Percentiles rank a stretch among this genome's conserved stretches.
Evolutionary conservation across 2,113 vertebrate species (phyloP).

Genomic region (Xyliphius kryptos): DNA sequence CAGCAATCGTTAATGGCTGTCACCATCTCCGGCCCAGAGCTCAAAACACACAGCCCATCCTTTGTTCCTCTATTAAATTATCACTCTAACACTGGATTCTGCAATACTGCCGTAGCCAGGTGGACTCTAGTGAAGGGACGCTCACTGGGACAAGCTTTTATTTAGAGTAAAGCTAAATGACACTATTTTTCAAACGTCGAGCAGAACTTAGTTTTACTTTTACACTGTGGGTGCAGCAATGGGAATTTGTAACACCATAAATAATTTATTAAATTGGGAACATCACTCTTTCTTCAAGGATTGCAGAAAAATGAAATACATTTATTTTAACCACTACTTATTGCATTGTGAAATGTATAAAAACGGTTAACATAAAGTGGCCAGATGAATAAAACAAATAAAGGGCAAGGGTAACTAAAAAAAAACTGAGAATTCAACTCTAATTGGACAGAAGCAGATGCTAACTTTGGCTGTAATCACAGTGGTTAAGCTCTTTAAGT

Average conservation of each 20-base stretch:
- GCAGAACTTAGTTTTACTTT: neutral
- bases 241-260: too few species aligned
- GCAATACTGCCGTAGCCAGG: slow-evolving; percentile 12
- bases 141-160: neutral
- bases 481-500: slow-evolving; percentile 4
- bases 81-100: slow-evolving; percentile 12
- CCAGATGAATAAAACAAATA: neutral
- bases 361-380: too few species aligned
- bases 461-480: slow-evolving; percentile 44
- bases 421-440: slow-evolving; percentile 11
- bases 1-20: slow-evolving; percentile 18
- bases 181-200: slow-evolving; percentile 13
- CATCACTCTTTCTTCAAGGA: too few species aligned
- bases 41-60: slow-evolving; percentile 26
- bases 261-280: too few species aligned
- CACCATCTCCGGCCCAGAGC: slow-evolving; percentile 14
- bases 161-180: slow-evolving; percentile 3
- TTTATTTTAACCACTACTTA: too few species aligned
- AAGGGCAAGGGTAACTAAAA: slow-evolving; percentile 7
- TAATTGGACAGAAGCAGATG: slow-evolving; percentile 34
- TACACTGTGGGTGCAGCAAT: too few species aligned
- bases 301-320: too few species aligned
- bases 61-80: slow-evolving; percentile 42
- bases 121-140: slow-evolving; percentile 19
- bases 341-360: too few species aligned